Evolutionary conservation across 2,797 vertebrate genomes (phyloP).

Genomic region (Lycodopsis pacificus): DNA sequence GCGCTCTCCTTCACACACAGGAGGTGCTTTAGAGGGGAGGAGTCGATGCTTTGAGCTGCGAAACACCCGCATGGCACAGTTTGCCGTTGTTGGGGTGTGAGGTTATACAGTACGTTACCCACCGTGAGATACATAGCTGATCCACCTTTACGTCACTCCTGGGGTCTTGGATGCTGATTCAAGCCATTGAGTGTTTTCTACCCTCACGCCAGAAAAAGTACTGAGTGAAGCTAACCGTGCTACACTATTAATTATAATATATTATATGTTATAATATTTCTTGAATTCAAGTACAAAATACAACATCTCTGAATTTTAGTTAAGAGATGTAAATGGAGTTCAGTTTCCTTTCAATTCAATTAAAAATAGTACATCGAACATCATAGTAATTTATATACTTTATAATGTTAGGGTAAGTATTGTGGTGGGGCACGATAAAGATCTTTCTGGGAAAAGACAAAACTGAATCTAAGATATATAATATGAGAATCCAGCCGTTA

Average conservation of each 20-base stretch:
- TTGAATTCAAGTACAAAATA: neutral
- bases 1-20: slow-evolving; percentile 39
- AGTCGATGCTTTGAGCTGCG: slow-evolving; percentile 25
- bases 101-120: slow-evolving; percentile 17
- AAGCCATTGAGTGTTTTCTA: neutral
- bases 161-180: neutral
- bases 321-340: neutral
- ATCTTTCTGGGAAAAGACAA: neutral
- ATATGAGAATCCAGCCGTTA: neutral
- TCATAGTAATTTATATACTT: neutral
- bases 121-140: neutral
- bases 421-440: neutral
- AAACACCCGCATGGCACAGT: slow-evolving; percentile 31
- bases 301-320: neutral
- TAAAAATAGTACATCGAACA: neutral
- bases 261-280: neutral
- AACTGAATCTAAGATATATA: neutral
- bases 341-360: neutral
- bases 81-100: slow-evolving; percentile 17
- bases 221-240: too few species aligned
- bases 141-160: neutral
- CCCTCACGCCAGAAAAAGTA: neutral
- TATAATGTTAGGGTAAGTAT: neutral
- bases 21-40: slow-evolving; percentile 31
- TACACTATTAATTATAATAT: too few species aligned